Conservation (phyloP, 2,888 invertebrate genomes). For the Euspilapteryx auroguttella region DNA sequence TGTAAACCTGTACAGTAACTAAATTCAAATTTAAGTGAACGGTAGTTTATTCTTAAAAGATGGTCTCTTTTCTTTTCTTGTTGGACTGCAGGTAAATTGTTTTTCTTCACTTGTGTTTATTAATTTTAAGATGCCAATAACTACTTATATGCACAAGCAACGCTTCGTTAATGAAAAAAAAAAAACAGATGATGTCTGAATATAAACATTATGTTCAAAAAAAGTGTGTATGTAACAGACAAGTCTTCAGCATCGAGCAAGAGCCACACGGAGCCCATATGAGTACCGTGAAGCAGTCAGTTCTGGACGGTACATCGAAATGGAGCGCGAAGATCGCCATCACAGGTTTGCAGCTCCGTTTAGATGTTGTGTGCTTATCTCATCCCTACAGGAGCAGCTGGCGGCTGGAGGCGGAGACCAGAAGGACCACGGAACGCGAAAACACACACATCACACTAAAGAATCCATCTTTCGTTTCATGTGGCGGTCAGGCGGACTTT, state of each 20-base stretch:
- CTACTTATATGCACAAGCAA: no score
- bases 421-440: slow-evolving; percentile 15
- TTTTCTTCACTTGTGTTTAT: no score
- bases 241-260: slow-evolving; percentile 94
- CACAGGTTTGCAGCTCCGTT: slow-evolving; percentile 85
- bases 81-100: no score
- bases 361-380: slow-evolving; percentile 12
- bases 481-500: slow-evolving; percentile 85
- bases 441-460: slow-evolving; percentile 39
- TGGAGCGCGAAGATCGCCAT: slow-evolving; percentile 99
- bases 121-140: no score
- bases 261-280: slow-evolving; percentile 94
- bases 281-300: slow-evolving; percentile 98
- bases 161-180: no score
- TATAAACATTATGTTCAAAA: no score
- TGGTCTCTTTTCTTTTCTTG: no score
- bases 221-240: slow-evolving; percentile 73
- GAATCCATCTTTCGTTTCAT: slow-evolving; percentile 53
- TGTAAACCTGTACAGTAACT: no score
- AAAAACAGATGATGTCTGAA: no score
- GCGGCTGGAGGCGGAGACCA: slow-evolving; percentile 5
- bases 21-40: no score
- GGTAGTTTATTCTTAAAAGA: no score
- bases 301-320: slow-evolving; percentile 98
- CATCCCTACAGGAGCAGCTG: slow-evolving; percentile 10